A percentile compares a stretch with the other conserved stretches of the same genome.
Conservation (phyloP, 1,140 invertebrate genomes). For the Pogonognathellus flavescens region DNA sequence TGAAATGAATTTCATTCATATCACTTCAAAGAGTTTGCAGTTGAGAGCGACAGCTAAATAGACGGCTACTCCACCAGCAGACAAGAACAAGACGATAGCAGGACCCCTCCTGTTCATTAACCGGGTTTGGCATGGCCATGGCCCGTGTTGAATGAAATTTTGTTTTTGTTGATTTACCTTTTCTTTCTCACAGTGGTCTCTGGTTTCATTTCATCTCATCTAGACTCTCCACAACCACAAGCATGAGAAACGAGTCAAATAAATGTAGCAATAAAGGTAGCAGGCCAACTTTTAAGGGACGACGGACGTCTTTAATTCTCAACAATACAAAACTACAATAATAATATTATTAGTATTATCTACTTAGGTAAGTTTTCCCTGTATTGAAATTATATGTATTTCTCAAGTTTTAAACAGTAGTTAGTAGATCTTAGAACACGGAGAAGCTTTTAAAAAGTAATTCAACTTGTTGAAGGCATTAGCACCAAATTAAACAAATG, state of each 20-base stretch:
- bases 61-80: not conserved
- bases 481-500: constrained; percentile 47
- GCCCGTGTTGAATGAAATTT: constrained; percentile 22
- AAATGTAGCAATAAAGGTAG: not conserved
- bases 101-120: constrained; percentile 37
- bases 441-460: not conserved
- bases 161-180: constrained; percentile 21
- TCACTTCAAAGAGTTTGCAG: not conserved
- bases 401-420: too few relatives aligned
- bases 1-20: constrained; percentile 14
- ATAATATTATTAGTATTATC: not conserved
- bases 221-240: not conserved
- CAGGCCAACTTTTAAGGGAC: too few relatives aligned
- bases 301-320: too few relatives aligned
- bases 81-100: not conserved
- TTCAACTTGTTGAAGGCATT: constrained; percentile 29
- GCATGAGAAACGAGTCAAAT: not conserved
- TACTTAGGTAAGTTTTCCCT: not conserved
- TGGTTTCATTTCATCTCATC: too few relatives aligned
- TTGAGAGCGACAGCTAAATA: not conserved
- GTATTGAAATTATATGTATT: not conserved
- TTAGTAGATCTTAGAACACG: too few relatives aligned
- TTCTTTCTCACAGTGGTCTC: not conserved
- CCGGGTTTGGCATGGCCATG: constrained; percentile 18
- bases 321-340: too few relatives aligned